These are phyloP conservation scores for Acrobasis consociella DNA, from an alignment of 2,888 invertebrate species.

Conservation along the genomic window DNA sequence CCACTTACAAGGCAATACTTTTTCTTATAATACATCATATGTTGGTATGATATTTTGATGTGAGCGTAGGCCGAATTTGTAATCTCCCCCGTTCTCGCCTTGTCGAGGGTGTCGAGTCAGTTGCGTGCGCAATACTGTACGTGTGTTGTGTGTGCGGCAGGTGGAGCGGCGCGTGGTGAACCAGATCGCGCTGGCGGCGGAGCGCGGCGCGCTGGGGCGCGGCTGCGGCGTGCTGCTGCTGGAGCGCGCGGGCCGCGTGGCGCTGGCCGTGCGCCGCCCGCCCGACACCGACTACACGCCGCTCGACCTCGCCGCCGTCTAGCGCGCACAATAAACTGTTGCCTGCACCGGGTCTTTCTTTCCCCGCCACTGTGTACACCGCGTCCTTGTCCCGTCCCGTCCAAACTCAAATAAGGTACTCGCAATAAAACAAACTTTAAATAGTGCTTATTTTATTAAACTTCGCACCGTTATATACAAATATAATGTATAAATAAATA, in stretches of 20 bases:
- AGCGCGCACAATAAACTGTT: slow-evolving; percentile 11
- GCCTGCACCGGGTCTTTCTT: too few relatives aligned
- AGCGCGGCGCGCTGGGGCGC: slow-evolving; percentile 81
- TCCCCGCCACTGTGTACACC: too few relatives aligned
- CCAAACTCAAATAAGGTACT: too few relatives aligned
- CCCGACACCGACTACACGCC: slow-evolving; percentile 54
- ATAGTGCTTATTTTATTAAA: slow-evolving; percentile 78
- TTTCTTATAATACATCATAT: too few relatives aligned
- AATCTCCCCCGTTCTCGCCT: too few relatives aligned
- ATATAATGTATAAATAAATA: slow-evolving; percentile 81
- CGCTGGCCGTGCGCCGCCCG: slow-evolving; percentile 58
- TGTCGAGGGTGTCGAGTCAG: too few relatives aligned
- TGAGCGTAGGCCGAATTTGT: too few relatives aligned
- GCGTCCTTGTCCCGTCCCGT: too few relatives aligned
- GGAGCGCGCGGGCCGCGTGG: slow-evolving; percentile 59
- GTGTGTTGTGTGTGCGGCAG: slow-evolving; percentile 3
- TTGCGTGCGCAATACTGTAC: too few relatives aligned
- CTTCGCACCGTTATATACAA: slow-evolving; percentile 79
- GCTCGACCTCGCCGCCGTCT: slow-evolving; percentile 50
- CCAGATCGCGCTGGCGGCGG: slow-evolving; percentile 74
- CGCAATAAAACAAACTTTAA: slow-evolving; percentile 52
- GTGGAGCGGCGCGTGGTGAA: slow-evolving; percentile 83
- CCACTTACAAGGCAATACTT: too few relatives aligned
- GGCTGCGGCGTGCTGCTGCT: slow-evolving; percentile 82
- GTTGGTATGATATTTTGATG: too few relatives aligned